Conservation (phyloP, 2,113 vertebrate species). For the Chaetorhynchus papuensis region DNA sequence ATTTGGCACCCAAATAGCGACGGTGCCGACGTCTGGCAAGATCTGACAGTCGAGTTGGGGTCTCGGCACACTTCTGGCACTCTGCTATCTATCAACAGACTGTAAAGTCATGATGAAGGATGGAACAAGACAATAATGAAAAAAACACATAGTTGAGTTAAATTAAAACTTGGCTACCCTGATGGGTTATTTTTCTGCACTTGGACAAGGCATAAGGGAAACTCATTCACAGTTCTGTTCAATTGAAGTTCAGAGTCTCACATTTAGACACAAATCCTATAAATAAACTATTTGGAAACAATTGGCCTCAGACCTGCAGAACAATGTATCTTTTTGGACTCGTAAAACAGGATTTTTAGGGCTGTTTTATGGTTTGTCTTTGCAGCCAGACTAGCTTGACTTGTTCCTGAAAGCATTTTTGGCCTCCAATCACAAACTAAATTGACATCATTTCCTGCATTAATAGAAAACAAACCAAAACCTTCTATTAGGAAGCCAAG, state of each 20-base stretch:
- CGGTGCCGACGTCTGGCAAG: not conserved
- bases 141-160: not conserved
- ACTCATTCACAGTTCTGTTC: not conserved
- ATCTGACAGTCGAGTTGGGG: not conserved
- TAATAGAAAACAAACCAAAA: constrained; percentile 12
- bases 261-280: constrained; percentile 22
- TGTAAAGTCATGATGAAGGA: not conserved
- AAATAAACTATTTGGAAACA: constrained; percentile 1
- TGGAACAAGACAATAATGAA: not conserved
- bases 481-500: constrained; percentile 17
- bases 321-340: constrained; percentile 80
- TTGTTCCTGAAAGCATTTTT: constrained; percentile 58
- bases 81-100: not conserved
- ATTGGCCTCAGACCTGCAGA: constrained; percentile 74
- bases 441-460: constrained; percentile 49
- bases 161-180: not conserved
- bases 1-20: not conserved
- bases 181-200: not conserved
- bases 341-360: constrained; percentile 50
- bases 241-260: constrained; percentile 39
- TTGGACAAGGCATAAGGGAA: not conserved
- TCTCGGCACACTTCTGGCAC: not conserved
- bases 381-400: constrained; percentile 45
- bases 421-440: constrained; percentile 41
- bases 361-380: constrained; percentile 42